Conservation (phyloP, 37 sponge, comb jelly and placozoan genomes). For the Beroe forskalii region DNA sequence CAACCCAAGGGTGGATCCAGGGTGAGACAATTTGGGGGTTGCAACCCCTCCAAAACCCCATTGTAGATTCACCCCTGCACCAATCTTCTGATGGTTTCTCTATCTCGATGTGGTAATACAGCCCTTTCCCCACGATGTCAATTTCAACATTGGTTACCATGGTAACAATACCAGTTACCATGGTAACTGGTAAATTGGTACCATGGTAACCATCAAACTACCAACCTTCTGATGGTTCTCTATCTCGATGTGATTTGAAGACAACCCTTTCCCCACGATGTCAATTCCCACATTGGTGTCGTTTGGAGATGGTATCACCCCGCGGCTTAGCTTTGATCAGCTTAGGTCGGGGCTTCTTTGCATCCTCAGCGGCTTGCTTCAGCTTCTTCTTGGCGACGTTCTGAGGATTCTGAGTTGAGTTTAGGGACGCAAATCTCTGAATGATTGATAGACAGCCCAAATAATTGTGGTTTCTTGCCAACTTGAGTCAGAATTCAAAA, state of each 20-base stretch:
- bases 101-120: conserved; percentile 1
- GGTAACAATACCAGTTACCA: not conserved
- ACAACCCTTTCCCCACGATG: conserved; percentile 48
- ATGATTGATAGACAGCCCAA: not conserved
- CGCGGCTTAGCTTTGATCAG: conserved; percentile 38
- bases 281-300: not conserved
- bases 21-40: too few species aligned
- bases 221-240: not conserved
- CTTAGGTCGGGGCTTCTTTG: conserved; percentile 44
- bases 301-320: not conserved
- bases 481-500: not conserved
- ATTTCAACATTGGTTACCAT: not conserved
- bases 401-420: not conserved
- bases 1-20: too few species aligned
- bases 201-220: too few species aligned
- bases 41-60: too few species aligned
- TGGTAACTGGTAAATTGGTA: too few species aligned
- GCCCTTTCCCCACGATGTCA: conserved; percentile 45
- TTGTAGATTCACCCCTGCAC: too few species aligned
- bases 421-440: not conserved
- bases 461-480: not conserved
- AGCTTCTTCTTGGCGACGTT: conserved; percentile 58
- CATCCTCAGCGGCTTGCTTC: conserved; percentile 52
- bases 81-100: not conserved
- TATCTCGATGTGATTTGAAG: not conserved